Evolutionary conservation across 2,797 vertebrate genomes (phyloP).

Genomic region (Heliangelus exortis): DNA sequence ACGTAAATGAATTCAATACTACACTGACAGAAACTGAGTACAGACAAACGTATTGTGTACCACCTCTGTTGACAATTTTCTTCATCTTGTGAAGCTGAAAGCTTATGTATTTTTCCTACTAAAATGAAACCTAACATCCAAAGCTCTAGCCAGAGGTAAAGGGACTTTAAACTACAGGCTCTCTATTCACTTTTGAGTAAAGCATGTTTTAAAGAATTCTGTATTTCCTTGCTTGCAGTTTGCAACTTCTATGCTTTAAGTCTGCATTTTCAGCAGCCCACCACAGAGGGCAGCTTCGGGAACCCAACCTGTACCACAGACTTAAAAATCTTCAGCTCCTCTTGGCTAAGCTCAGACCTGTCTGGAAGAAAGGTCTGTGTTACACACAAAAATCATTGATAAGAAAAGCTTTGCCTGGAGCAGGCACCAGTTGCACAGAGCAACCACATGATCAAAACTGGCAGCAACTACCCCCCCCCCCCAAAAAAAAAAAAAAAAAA

Average conservation of each 20-base stretch:
- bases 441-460: neutral
- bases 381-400: neutral
- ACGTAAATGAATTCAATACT: neutral
- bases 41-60: neutral
- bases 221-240: neutral
- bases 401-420: neutral
- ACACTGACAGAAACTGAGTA: neutral
- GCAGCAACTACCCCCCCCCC: neutral
- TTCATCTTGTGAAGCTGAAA: neutral
- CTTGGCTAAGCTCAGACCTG: neutral
- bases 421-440: neutral
- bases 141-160: neutral
- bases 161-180: neutral
- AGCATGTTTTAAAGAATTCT: neutral
- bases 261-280: neutral
- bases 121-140: neutral
- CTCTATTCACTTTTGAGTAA: neutral
- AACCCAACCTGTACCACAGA: neutral
- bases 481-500: too few species aligned
- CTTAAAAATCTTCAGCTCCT: neutral
- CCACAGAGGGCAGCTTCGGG: neutral
- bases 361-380: neutral
- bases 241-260: fast-evolving
- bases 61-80: neutral
- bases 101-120: neutral